Conservation (phyloP, 2,113 vertebrate genomes). For the Neolamprologus modestus region DNA sequence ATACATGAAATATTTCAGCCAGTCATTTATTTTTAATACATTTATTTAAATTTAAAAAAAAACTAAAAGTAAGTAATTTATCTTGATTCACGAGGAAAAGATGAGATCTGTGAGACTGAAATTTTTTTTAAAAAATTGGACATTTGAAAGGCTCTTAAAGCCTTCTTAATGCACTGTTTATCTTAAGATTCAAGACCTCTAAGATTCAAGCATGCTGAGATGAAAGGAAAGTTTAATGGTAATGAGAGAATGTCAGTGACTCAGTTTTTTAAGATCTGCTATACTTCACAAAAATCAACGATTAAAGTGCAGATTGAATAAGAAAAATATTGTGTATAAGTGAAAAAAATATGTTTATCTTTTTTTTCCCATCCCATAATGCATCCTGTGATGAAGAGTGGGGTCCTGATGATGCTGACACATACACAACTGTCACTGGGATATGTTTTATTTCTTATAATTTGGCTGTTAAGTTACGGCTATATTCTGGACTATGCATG, state of each 20-base stretch:
- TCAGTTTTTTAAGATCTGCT: neutral
- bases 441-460: neutral
- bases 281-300: neutral
- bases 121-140: fast-evolving
- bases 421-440: neutral
- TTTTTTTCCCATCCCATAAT: neutral
- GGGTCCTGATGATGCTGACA: neutral
- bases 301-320: neutral
- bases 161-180: neutral
- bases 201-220: neutral
- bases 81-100: neutral
- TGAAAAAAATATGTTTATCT: neutral
- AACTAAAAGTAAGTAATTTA: neutral
- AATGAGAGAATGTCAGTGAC: neutral
- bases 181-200: neutral
- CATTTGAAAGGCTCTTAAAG: neutral
- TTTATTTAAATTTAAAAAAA: fast-evolving
- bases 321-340: neutral
- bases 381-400: neutral
- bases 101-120: neutral
- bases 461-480: neutral
- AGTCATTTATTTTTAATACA: neutral
- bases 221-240: neutral
- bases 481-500: neutral
- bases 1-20: neutral